Conservation (phyloP, 2,113 vertebrate genomes). For the Scophthalmus maximus region DNA sequence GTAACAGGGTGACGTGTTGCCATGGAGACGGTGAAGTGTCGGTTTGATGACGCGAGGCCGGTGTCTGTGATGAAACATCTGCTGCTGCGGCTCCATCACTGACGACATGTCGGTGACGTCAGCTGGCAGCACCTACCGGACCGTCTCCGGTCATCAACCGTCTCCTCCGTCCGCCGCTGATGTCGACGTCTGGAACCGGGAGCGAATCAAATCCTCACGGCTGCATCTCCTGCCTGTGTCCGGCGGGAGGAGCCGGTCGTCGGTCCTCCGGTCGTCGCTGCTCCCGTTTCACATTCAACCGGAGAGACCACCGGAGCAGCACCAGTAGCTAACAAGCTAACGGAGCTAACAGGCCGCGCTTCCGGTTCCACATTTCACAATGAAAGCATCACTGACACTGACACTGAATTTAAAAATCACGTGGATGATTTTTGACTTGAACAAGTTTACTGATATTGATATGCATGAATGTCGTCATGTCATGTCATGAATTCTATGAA, state of each 20-base stretch:
- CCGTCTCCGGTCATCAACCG: too few species aligned
- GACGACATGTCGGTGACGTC: conserved; percentile 4
- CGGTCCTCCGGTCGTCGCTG: conserved; percentile 2
- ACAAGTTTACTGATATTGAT: too few species aligned
- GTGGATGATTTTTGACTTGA: too few species aligned
- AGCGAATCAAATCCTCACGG: not conserved
- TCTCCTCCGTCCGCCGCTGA: too few species aligned
- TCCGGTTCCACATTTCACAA: conserved; percentile 26
- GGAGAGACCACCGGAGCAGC: not conserved
- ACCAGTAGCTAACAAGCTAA: conserved; percentile 22
- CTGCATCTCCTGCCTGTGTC: conserved; percentile 11
- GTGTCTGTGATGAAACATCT: not conserved
- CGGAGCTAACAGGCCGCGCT: not conserved
- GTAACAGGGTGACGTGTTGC: too few species aligned
- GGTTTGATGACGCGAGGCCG: too few species aligned
- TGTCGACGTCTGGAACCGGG: too few species aligned
- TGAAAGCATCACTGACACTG: conserved; percentile 21
- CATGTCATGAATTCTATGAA: too few species aligned
- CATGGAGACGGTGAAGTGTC: too few species aligned
- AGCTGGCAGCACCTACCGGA: conserved; percentile 39
- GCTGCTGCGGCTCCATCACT: not conserved
- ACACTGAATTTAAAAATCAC: too few species aligned
- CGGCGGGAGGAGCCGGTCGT: not conserved
- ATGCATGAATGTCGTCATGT: too few species aligned
- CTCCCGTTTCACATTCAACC: not conserved